Evolutionary conservation across 2,888 invertebrate species (phyloP).

Genomic region (Lysandra coridon): DNA sequence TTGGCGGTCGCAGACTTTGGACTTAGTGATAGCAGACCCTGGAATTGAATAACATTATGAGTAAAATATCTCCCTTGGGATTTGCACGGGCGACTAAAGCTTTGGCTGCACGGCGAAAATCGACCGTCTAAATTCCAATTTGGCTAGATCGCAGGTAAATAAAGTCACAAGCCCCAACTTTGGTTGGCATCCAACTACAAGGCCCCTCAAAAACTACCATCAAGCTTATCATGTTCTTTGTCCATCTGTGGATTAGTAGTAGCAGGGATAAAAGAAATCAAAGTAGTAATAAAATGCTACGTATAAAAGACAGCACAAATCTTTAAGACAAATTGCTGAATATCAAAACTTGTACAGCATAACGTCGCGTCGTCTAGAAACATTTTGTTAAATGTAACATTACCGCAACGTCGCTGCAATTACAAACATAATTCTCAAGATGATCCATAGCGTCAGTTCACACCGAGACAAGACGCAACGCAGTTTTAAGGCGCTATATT

Average conservation of each 20-base stretch:
- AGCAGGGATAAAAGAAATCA: too few species aligned
- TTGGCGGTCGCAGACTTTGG: constrained; percentile 61
- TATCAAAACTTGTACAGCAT: background rate
- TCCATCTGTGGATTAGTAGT: too few species aligned
- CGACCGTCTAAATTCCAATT: background rate
- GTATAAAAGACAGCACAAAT: too few species aligned
- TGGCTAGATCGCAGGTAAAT: too few species aligned
- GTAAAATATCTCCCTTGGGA: background rate
- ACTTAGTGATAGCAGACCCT: constrained; percentile 77
- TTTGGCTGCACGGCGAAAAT: constrained; percentile 33
- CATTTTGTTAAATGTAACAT: background rate
- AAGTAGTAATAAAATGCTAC: too few species aligned
- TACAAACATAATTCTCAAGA: constrained; percentile 6
- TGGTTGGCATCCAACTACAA: too few species aligned
- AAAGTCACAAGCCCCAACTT: too few species aligned
- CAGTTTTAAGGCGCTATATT: too few species aligned
- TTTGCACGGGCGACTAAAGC: too few species aligned
- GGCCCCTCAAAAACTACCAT: too few species aligned
- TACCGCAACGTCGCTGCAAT: background rate
- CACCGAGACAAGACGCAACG: background rate
- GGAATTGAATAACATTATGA: constrained; percentile 32
- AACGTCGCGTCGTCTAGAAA: background rate
- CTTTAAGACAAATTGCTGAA: background rate
- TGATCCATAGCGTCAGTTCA: background rate
- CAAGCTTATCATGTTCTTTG: too few species aligned